A percentile compares a stretch with the other conserved stretches of the same genome.
Conservation (phyloP, 2,797 vertebrate species). For the Phataginus tetradactyla region DNA sequence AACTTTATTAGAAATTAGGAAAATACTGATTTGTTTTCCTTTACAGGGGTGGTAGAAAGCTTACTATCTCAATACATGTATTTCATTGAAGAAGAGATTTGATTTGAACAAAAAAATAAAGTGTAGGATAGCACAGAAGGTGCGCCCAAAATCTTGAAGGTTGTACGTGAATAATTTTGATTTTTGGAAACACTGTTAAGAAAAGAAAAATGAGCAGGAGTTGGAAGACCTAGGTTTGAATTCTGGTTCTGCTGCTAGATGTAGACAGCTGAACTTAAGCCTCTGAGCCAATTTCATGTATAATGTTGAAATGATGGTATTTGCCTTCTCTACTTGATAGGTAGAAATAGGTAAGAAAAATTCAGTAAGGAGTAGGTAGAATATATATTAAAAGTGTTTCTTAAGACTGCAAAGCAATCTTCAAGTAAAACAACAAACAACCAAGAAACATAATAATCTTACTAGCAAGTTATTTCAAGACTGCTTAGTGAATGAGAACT, state of each 20-base stretch:
- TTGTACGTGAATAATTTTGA: background rate
- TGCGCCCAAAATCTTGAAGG: background rate
- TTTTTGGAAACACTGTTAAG: background rate
- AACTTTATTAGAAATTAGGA: background rate
- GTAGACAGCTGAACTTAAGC: background rate
- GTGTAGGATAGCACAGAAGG: background rate
- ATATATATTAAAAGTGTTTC: background rate
- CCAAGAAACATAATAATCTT: background rate
- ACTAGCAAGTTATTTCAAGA: constrained; percentile 41
- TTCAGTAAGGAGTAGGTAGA: background rate
- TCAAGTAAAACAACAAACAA: constrained; percentile 29
- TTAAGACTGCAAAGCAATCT: background rate
- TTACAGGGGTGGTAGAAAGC: background rate
- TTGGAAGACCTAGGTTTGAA: background rate
- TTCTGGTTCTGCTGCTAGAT: background rate
- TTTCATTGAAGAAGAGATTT: constrained; percentile 18
- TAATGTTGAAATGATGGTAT: background rate
- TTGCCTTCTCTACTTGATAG: constrained; percentile 7
- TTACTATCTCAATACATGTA: constrained; percentile 15
- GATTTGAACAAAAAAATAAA: constrained; percentile 40
- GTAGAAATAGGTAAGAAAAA: too few relatives aligned
- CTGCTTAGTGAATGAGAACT: constrained; percentile 3
- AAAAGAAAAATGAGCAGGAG: background rate
- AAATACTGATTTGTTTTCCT: constrained; percentile 33
- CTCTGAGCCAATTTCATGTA: background rate